These are phyloP conservation scores for Adineta ricciae DNA, from an alignment of 2,888 invertebrate species.

Conservation along the genomic window DNA sequence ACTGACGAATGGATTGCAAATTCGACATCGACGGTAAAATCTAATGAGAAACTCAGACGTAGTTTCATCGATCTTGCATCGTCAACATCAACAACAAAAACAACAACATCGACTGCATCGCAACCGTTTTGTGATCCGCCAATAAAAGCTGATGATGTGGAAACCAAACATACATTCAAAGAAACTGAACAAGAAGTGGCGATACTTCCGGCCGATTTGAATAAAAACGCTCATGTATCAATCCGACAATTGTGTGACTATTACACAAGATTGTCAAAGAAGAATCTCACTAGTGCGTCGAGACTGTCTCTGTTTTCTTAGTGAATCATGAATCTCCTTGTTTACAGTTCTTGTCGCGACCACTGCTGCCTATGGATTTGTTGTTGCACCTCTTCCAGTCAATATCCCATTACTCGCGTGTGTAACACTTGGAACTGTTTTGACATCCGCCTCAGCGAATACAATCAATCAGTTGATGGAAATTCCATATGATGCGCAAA, in stretches of 20 bases:
- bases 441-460: slow-evolving; percentile 34
- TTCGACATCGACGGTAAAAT: not conserved
- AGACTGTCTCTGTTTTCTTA: not conserved
- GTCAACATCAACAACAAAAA: too few relatives aligned
- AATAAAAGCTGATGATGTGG: not conserved
- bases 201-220: not conserved
- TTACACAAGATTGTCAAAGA: slow-evolving; percentile 32
- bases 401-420: slow-evolving; percentile 12
- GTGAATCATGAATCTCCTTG: not conserved
- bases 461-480: slow-evolving; percentile 62
- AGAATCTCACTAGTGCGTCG: slow-evolving; percentile 29
- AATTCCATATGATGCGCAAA: slow-evolving; percentile 95
- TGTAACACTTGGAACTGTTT: slow-evolving; percentile 31
- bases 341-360: slow-evolving; percentile 24
- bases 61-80: not conserved
- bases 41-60: not conserved
- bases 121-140: slow-evolving; percentile 22
- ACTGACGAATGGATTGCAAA: not conserved
- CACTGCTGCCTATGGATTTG: slow-evolving; percentile 31
- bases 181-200: not conserved
- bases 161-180: slow-evolving; percentile 3
- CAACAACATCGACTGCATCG: too few relatives aligned
- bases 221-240: not conserved
- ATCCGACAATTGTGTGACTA: not conserved
- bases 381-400: slow-evolving; percentile 27